Conservation (phyloP, 2,797 vertebrate genomes). For the Artibeus lituratus region DNA sequence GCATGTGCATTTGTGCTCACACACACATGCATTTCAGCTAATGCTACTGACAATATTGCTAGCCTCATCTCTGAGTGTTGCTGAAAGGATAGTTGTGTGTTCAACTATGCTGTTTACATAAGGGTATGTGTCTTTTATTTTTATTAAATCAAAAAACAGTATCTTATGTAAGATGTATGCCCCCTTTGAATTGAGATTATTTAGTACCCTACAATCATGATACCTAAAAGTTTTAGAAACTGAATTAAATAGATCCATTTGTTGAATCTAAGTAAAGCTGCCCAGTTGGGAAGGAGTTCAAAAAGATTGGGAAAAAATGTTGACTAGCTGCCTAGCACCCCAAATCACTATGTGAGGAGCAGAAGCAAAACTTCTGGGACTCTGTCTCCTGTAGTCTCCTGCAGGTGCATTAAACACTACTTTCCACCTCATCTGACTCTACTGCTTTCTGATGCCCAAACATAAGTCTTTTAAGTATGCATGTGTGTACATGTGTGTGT, state of each 20-base stretch:
- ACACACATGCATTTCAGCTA: not conserved
- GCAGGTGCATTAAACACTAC: not conserved
- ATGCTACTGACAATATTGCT: not conserved
- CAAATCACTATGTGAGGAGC: not conserved
- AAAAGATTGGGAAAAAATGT: not conserved
- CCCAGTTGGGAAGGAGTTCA: not conserved
- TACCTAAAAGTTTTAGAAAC: not conserved
- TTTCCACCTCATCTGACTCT: not conserved
- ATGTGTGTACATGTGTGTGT: not conserved
- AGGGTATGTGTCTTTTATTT: not conserved
- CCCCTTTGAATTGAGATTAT: not conserved
- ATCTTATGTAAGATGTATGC: not conserved
- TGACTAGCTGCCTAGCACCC: not conserved
- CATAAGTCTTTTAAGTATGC: not conserved
- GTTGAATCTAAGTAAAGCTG: not conserved
- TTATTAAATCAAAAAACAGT: not conserved
- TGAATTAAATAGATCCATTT: not conserved
- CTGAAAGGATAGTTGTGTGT: not conserved
- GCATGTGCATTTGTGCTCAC: no score
- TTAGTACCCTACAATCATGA: not conserved
- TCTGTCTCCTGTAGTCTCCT: not conserved
- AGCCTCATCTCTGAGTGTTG: not conserved
- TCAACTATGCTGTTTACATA: not conserved
- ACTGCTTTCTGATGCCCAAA: not conserved
- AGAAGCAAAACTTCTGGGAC: not conserved